These are phyloP conservation scores for Trematomus loennbergii DNA, from an alignment of 2,113 vertebrate genomes.

Conservation along the genomic window DNA sequence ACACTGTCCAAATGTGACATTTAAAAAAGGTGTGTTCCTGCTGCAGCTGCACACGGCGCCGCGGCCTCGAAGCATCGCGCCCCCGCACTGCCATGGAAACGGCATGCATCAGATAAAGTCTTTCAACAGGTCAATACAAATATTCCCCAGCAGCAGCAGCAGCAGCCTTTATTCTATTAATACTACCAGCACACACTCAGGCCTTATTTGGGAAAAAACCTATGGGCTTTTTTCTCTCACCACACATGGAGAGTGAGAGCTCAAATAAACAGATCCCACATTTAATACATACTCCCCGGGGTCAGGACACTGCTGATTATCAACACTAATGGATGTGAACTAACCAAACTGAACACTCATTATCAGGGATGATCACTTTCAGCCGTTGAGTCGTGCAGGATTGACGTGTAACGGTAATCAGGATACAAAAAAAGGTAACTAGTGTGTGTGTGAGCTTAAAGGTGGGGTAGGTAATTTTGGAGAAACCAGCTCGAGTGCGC, in stretches of 20 bases:
- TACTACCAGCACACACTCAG: constrained; percentile 53
- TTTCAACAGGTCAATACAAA: constrained; percentile 77
- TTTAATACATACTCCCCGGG: constrained; percentile 28
- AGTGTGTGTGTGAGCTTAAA: no score
- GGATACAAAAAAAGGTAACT: no score
- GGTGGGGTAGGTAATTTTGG: no score
- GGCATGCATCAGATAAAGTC: constrained; percentile 73
- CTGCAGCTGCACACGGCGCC: constrained; percentile 41
- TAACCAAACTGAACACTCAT: neutral
- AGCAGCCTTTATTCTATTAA: constrained; percentile 73
- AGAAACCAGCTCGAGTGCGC: no score
- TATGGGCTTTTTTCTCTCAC: constrained; percentile 50
- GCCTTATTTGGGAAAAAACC: constrained; percentile 74
- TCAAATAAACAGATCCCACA: constrained; percentile 7
- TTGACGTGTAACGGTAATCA: no score
- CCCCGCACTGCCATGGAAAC: constrained; percentile 75
- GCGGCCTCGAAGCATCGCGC: constrained; percentile 40
- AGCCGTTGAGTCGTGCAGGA: neutral
- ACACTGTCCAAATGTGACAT: constrained; percentile 14
- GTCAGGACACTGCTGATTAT: neutral
- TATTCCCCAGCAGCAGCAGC: constrained; percentile 70
- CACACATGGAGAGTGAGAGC: constrained; percentile 14
- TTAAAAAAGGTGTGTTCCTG: constrained; percentile 27
- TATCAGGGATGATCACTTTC: neutral
- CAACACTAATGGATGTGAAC: neutral